Evolutionary conservation across 2,888 invertebrate species (phyloP), one percentile per base, ranked within the genome.

Genomic region (Drosophila mimica): DNA sequence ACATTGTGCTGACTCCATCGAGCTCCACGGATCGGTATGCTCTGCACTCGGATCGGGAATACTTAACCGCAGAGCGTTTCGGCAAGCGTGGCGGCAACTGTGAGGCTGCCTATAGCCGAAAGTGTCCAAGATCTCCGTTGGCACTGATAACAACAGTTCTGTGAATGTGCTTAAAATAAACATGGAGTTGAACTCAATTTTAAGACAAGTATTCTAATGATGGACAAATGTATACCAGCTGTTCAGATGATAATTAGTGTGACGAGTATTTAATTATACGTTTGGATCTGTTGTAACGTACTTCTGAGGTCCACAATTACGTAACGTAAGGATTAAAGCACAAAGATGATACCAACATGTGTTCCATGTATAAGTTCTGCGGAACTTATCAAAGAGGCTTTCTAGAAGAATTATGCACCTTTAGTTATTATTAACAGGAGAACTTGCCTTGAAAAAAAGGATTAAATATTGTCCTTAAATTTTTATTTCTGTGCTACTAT

Each of bases 1-100:
- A 97, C 93, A 95, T 96, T 82, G 92, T 96, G 89, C 94, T 97
- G 91, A 96, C 96, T 95, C 96, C 97, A 30, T 96, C 96, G 11
- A 94, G 95, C 46, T 96, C 96, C 0, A 93, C 92, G 46, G 96
- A 96, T 87, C 85, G 92, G 1, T 91, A 95, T 48, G 94, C 94
- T 17, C 94, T 95, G 68, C 94, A 95, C 83, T 94, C 94, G 0
- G 95, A 96, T 92, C 94, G 94, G 71, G 96, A 96, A 88, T 97
- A 96, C 91, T 94, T 95, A 60, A 95, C 95, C 0, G 96, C 97
- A 0, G 96, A 97, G 92, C 93, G 94, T 62, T 91, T 95, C 0
- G 97, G 96, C 17, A 94, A 94, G 82, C 66, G 75, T 6, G 91
- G 91, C 0, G 87, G 83, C 11, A 83, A 83, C 48, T 93, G 93